Evolutionary conservation across 2,797 vertebrate species (phyloP), one percentile per base, ranked within the genome.

Genomic region (Anas bahamensis): DNA sequence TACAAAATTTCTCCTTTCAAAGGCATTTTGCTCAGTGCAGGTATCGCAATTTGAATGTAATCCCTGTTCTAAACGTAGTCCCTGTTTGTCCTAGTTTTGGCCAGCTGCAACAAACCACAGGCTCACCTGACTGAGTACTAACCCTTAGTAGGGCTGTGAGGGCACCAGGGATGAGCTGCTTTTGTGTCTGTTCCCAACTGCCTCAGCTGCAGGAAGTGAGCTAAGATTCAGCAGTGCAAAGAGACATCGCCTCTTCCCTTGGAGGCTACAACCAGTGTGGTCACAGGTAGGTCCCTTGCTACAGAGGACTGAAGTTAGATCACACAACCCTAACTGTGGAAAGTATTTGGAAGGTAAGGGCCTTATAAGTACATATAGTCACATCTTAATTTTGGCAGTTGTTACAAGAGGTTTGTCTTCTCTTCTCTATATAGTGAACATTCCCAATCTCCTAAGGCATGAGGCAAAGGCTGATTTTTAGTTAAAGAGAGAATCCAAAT

Each of bases 401-500:
- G 60, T 82, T 86, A 29, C 0, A 6, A 61, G 48, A 69, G 23
- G 5, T 53, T 71, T 93, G 72, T 88, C 64, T 13, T 74, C 69
- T 76, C 31, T 88, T 59, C 52, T 84, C 57, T 17, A 1, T 85
- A 0, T 26, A 24, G 39, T 77, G 61, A 35, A 31, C 33, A 31
- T 68, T 83, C 33, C 33, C 19, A 39, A 2, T 59, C 72, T 88
- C 46, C 37, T 61, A 13, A 83, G 41, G 37, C 46, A 60, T 93
- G 39, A 69, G 46, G 22, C 73, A 78, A 74, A 83, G 63, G 26
- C 22, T 90, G 61, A 33, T n/a, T 83, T 93, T 9, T 89, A 86
- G 90, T 95, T 91, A 81, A 86, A 71, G 72, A 83, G 75, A 65
- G 83, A 28, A 26, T 78, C 17, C 39, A 83, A 33, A 66, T 92